These are phyloP conservation scores for Yponomeuta evonymella DNA, from an alignment of 2,888 invertebrate genomes.

Conservation along the genomic window DNA sequence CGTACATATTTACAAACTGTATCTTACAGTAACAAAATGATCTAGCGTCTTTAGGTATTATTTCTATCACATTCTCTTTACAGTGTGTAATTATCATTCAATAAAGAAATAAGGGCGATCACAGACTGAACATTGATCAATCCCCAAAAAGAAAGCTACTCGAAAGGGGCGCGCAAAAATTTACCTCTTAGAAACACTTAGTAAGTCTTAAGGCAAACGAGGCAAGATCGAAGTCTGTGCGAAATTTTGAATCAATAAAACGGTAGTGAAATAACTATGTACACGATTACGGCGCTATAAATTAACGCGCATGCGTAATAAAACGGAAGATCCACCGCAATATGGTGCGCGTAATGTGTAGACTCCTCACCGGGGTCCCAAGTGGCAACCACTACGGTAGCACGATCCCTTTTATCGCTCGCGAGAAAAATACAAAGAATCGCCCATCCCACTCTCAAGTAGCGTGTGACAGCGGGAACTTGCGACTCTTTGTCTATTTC, in stretches of 20 bases:
- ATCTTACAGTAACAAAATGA: conserved; percentile 72
- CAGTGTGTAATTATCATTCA: conserved; percentile 1
- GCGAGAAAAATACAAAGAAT: no score
- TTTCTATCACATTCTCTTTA: conserved; percentile 69
- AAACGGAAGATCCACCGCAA: conserved; percentile 6
- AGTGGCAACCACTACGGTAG: neutral
- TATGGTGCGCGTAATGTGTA: conserved; percentile 1
- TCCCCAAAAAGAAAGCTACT: neutral
- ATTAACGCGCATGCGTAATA: conserved; percentile 14
- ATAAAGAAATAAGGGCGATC: conserved; percentile 2
- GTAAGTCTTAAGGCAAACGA: neutral
- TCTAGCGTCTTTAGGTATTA: conserved; percentile 74
- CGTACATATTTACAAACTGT: conserved; percentile 73
- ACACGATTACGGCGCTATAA: conserved; percentile 11
- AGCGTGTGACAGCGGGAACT: no score
- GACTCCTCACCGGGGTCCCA: neutral
- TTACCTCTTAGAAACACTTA: neutral
- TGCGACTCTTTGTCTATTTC: neutral
- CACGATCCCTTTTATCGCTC: no score
- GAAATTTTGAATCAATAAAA: conserved; percentile 1
- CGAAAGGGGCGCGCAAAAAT: neutral
- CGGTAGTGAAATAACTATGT: conserved; percentile 13
- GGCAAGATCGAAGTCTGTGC: neutral
- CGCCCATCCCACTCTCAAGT: no score
- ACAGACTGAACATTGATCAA: neutral